A percentile compares a stretch with the other conserved stretches of the same genome.
These are phyloP conservation scores for Ceratotherium simum DNA, from an alignment of 2,113 vertebrate species.

Conservation along the genomic window DNA sequence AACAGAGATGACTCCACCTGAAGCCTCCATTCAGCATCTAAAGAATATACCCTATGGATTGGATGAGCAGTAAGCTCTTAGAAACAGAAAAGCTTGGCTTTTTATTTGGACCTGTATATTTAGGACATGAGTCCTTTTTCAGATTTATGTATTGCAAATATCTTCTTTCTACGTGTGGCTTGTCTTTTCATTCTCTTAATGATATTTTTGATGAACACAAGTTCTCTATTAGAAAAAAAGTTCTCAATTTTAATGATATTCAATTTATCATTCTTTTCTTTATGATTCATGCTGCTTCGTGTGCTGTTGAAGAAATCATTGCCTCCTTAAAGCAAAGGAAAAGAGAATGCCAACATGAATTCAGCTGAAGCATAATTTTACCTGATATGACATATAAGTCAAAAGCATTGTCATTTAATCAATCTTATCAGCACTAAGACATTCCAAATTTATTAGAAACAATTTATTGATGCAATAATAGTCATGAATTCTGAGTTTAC, in stretches of 20 bases:
- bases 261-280: neutral
- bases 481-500: neutral
- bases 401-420: neutral
- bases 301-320: neutral
- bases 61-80: neutral
- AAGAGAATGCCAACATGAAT: neutral
- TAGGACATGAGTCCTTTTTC: neutral
- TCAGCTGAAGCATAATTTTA: neutral
- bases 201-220: neutral
- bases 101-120: neutral
- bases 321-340: neutral
- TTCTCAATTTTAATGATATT: neutral
- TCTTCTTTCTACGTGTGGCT: neutral
- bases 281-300: neutral
- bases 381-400: neutral
- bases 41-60: neutral
- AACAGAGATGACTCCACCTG: neutral
- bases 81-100: neutral
- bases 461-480: neutral
- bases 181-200: neutral
- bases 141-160: neutral
- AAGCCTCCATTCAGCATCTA: neutral
- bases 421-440: neutral
- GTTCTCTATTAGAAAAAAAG: neutral
- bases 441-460: neutral